Evolutionary conservation across 2,113 vertebrate genomes (phyloP), one percentile per base, ranked within the genome.

Genomic region (Apodemus speciosus): DNA sequence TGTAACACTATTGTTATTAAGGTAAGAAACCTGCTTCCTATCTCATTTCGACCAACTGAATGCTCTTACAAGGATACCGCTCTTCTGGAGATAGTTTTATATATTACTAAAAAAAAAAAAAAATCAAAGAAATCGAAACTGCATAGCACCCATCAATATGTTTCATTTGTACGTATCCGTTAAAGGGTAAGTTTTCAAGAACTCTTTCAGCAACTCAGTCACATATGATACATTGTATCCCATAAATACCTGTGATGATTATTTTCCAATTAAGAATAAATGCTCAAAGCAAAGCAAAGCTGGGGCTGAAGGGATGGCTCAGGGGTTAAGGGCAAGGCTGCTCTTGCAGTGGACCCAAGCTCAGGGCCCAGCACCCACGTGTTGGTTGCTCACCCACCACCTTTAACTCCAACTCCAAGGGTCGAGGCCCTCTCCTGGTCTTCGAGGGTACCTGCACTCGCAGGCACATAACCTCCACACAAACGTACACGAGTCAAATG

Each of bases 1-100:
- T 64, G 2, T 69, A 62, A 83, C 18, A 80, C 23, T 87, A 83
- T 75, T 58, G 60, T 90, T 77, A 88, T 93, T 91, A 89, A 91
- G 49, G 93, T 16, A 49, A 91, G 64, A 90, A 56, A 49, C 30
- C 27, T 69, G 43, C 69, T 94, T 85, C 64, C 46, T 88, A 51
- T 16, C 93, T 83, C 81, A 75, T 79, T 93, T 91, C 16, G 23
- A 49, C 35, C 49, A 92, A 92, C 69, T 62, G 38, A 58, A 68
- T 43, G 72, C 23, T 87, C 13, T 81, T 80, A 85, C 11, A 18
- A 86, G 91, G 7, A 88, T 83, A 86, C 5, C 64, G 4, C 13
- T 40, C 13, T 80, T 11, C 2, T 11, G 6, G 58, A 3, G 23
- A 25, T 81, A 35, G 46, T 46, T 62, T 30, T 62, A 60, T 30